These are phyloP conservation scores for Gymnobelideus leadbeateri DNA, from an alignment of 2,113 vertebrate genomes.

Conservation along the genomic window DNA sequence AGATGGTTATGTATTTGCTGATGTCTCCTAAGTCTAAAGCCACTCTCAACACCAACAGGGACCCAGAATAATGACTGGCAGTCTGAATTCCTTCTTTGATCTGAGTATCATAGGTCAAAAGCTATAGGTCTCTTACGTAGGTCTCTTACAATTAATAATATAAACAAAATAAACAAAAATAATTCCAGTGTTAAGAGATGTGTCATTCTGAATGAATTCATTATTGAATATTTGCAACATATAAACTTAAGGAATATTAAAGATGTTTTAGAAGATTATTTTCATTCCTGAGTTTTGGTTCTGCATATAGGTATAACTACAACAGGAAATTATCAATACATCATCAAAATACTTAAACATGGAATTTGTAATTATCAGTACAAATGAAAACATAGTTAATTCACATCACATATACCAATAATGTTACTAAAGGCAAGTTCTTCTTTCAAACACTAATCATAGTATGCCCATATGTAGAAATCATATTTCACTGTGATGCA, in stretches of 20 bases:
- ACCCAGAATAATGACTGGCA: neutral
- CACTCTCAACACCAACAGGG: neutral
- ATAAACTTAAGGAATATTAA: neutral
- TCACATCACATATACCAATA: conserved; percentile 55
- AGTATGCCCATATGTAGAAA: conserved; percentile 58
- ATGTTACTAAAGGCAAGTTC: conserved; percentile 36
- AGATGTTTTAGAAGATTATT: neutral
- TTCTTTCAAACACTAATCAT: conserved; percentile 56
- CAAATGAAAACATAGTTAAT: conserved; percentile 54
- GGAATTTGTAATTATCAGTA: neutral
- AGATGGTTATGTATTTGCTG: neutral
- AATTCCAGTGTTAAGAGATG: neutral
- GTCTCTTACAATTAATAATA: conserved; percentile 19
- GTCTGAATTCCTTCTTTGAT: neutral
- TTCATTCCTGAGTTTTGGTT: neutral
- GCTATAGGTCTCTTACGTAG: no score
- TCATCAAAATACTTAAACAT: neutral
- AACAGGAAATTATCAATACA: conserved; percentile 19
- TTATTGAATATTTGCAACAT: neutral
- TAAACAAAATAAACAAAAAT: no score
- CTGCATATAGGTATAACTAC: neutral
- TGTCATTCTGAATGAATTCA: neutral
- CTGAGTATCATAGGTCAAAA: neutral
- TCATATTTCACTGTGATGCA: conserved; percentile 36
- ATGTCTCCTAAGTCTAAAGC: neutral